Evolutionary conservation across 2,888 invertebrate genomes (phyloP).

Genomic region (Ophion obscuratus): DNA sequence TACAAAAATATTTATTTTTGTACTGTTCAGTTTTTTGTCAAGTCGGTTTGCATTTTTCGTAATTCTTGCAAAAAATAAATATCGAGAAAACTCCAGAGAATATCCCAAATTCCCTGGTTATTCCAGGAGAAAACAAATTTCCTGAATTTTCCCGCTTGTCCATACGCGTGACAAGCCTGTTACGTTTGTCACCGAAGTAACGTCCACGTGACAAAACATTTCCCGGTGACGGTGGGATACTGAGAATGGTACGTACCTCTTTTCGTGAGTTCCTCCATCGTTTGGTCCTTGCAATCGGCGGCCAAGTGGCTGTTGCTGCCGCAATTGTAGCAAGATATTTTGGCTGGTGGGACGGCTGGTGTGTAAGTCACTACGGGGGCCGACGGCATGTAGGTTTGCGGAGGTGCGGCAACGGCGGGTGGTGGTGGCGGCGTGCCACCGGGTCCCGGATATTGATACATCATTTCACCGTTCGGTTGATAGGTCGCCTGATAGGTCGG

Average conservation of each 20-base stretch:
- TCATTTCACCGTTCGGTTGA: slow-evolving; percentile 86
- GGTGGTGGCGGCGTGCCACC: slow-evolving; percentile 76
- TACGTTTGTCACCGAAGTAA: neutral
- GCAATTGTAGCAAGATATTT: slow-evolving; percentile 96
- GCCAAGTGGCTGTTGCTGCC: slow-evolving; percentile 94
- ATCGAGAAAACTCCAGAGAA: too few species aligned
- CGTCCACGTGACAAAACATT: neutral
- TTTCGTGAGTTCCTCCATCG: slow-evolving; percentile 95
- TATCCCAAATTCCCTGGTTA: too few species aligned
- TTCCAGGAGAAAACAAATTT: too few species aligned
- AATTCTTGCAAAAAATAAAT: too few species aligned
- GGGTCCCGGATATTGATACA: slow-evolving; percentile 81
- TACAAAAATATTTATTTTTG: too few species aligned
- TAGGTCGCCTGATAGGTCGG: slow-evolving; percentile 83
- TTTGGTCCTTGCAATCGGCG: slow-evolving; percentile 94
- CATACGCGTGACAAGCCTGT: too few species aligned
- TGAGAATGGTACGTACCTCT: slow-evolving; percentile 76
- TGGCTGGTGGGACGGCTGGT: slow-evolving; percentile 86
- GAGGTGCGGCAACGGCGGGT: slow-evolving; percentile 73
- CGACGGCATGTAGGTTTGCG: slow-evolving; percentile 80
- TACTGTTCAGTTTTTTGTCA: too few species aligned
- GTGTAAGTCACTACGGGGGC: slow-evolving; percentile 80
- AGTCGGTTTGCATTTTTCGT: too few species aligned
- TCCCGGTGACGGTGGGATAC: neutral
- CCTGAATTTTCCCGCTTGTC: too few species aligned